Evolutionary conservation across 2,797 vertebrate species (phyloP).

Genomic region (Callimico goeldii): DNA sequence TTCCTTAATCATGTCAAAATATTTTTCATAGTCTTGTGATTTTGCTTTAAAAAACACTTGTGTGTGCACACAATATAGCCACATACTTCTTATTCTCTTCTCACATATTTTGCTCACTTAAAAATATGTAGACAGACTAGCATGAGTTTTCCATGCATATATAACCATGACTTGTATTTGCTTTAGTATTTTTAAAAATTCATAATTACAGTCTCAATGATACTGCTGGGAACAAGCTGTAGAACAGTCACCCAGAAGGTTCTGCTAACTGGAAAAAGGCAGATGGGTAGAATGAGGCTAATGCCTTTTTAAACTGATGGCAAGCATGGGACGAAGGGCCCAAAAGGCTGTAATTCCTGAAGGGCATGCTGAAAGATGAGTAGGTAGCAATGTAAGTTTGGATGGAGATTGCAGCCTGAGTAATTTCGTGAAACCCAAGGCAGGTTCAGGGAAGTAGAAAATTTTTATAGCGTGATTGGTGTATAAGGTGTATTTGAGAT

Average conservation of each 20-base stretch:
- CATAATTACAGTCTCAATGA: not conserved
- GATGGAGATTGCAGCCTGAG: not conserved
- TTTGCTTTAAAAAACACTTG: conserved; percentile 36
- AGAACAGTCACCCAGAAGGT: not conserved
- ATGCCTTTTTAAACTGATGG: not conserved
- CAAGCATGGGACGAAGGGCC: not conserved
- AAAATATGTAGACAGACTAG: not conserved
- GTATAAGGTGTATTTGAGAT: not conserved
- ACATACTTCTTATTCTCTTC: not conserved
- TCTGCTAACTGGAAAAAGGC: not conserved
- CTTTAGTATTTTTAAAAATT: not conserved
- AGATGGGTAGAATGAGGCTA: not conserved
- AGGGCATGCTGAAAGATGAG: not conserved
- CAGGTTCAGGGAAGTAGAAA: not conserved
- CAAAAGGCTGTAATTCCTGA: not conserved
- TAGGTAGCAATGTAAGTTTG: not conserved
- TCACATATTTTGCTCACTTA: not conserved
- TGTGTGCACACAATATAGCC: not conserved
- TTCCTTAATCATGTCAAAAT: conserved; percentile 43
- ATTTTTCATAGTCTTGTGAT: conserved; percentile 48
- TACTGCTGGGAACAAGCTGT: not conserved
- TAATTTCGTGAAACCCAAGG: not conserved
- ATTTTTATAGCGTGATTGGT: not conserved
- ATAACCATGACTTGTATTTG: not conserved
- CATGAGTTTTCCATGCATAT: not conserved